Evolutionary conservation across 2,797 vertebrate species (phyloP), one percentile per base, ranked within the genome.

Genomic region (Neoniphon sammara): DNA sequence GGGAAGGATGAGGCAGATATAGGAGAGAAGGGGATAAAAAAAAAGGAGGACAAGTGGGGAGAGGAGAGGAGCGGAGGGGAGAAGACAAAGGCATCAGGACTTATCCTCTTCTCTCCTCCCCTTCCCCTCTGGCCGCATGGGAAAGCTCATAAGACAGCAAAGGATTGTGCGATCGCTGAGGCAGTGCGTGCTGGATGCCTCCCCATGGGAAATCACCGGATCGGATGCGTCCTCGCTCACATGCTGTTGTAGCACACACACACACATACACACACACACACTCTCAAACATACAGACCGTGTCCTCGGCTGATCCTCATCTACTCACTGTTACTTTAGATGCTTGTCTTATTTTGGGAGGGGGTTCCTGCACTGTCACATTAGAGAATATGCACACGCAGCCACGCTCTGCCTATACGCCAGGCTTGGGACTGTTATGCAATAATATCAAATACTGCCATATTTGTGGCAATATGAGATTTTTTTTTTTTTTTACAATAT

Each of bases 81-180:
- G 67, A 47, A 15, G 49, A 31, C 10, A 12, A 31, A 42, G 8
- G 42, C 36, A 39, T 54, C 54, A 53, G 49, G 55, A 73, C 69
- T 39, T 12, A 46, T 64, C 62, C 46, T 54, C 59, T 27, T 42
- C 39, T 42, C 54, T 27, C 27, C 18, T 47, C 54, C 23, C 21
- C 55, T 55, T 47, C 54, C 23, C 27, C 55, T 55, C 52, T 31
- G 21, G 66, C 47, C 25, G 62, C 44, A 49, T 3, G 23, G 46
- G 42, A 59, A 52, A 71, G 44, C 65, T 61, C 46, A 62, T 46
- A 47, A 61, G 49, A 79, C 72, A 60, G 17, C 62, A 27, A 56
- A 64, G 61, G 44, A 20, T 36, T 59, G 54, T 50, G 60, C 61
- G 59, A 79, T 30, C 52, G 65, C 63, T 69, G 55, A 73, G 60